phyloP scores from a whole-genome alignment of 2,888 invertebrate genomes.

The Taphrorychus bicolor region DNA sequence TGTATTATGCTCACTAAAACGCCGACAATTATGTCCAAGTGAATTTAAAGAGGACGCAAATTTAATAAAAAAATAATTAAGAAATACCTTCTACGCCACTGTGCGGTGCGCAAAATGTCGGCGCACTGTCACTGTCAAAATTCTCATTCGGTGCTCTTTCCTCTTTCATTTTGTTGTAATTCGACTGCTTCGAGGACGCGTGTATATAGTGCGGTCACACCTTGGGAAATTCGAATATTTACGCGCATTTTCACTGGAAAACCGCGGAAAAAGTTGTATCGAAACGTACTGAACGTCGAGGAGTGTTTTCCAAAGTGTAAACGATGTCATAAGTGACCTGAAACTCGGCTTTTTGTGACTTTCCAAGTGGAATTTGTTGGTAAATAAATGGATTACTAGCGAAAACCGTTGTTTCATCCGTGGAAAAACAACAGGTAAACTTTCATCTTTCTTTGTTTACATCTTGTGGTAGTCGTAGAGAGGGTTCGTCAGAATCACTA shows the following conservation, averaged over 20 bases:
- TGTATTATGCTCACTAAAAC: neutral
- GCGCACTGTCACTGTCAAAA: slow-evolving; percentile 36
- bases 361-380: slow-evolving; percentile 30
- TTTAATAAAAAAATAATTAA: neutral
- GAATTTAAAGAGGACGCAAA: neutral
- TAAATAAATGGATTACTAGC: slow-evolving; percentile 42
- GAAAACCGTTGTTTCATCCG: slow-evolving; percentile 47
- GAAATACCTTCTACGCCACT: slow-evolving; percentile 18
- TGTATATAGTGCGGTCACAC: slow-evolving; percentile 28
- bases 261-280: slow-evolving; percentile 38
- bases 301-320: neutral
- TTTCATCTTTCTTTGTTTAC: neutral
- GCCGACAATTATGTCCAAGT: neutral
- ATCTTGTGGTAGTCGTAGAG: neutral
- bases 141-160: slow-evolving; percentile 28
- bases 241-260: slow-evolving; percentile 41
- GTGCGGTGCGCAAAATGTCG: slow-evolving; percentile 26
- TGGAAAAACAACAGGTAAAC: slow-evolving; percentile 52
- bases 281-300: slow-evolving; percentile 1
- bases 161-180: neutral
- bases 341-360: slow-evolving; percentile 7
- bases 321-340: neutral
- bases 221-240: slow-evolving; percentile 33
- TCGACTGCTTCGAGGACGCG: slow-evolving; percentile 39
- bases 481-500: neutral